Percentiles rank a stretch among this genome's conserved stretches.
phyloP scores from a whole-genome alignment of 2,113 vertebrate species.

The Myotis brandtii region DNA sequence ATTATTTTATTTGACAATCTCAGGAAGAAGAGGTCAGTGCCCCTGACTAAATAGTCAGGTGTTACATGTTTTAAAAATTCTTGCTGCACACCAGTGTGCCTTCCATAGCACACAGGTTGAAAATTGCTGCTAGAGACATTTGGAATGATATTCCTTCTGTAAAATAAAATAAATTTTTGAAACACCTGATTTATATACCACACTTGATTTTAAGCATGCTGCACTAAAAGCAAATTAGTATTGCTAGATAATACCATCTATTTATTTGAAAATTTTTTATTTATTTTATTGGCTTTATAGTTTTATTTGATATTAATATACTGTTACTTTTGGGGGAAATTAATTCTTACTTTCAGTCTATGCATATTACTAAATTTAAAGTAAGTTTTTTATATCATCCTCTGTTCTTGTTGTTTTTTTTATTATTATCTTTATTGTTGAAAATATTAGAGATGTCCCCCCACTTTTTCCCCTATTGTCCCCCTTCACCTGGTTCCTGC shows the following conservation, averaged over 20 bases:
- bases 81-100: background rate
- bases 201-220: background rate
- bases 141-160: background rate
- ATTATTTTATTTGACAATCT: background rate
- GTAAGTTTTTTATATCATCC: background rate
- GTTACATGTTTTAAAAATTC: background rate
- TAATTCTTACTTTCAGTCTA: background rate
- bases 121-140: background rate
- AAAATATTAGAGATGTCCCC: too few species aligned
- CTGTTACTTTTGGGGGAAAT: background rate
- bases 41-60: background rate
- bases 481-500: too few species aligned
- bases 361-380: background rate
- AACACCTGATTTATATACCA: background rate
- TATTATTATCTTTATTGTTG: too few species aligned
- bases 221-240: background rate
- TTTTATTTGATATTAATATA: background rate
- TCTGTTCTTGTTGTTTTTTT: too few species aligned
- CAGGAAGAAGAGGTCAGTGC: background rate
- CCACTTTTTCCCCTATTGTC: too few species aligned
- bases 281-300: background rate
- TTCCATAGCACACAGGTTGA: background rate
- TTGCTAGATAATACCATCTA: background rate
- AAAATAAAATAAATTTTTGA: background rate
- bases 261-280: background rate